phyloP scores from a whole-genome alignment of 2,113 vertebrate genomes.

The Piaya cayana region DNA sequence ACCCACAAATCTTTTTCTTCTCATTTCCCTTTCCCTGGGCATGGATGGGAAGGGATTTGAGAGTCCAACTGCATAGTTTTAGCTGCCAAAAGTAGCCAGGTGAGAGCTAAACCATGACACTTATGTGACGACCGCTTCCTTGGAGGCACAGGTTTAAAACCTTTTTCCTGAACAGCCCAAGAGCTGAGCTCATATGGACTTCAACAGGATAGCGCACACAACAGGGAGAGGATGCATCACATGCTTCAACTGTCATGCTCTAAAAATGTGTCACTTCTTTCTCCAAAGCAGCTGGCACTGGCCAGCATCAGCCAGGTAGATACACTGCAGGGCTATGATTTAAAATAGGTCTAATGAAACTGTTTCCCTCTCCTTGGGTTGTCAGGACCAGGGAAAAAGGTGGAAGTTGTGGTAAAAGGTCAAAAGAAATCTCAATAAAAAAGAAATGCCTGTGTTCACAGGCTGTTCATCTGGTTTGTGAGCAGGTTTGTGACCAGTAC shows the following conservation, averaged over 20 bases:
- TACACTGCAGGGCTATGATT: not conserved
- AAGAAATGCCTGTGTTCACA: not conserved
- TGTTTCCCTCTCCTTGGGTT: not conserved
- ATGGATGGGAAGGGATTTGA: too few species aligned
- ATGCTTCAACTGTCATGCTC: not conserved
- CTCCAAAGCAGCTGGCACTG: not conserved
- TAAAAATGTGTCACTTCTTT: not conserved
- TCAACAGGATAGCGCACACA: fast-evolving
- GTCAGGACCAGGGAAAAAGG: not conserved
- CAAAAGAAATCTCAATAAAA: not conserved
- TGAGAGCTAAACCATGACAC: too few species aligned
- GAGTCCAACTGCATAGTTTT: too few species aligned
- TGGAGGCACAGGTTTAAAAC: not conserved
- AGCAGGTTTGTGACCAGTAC: not conserved
- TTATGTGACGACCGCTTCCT: not conserved
- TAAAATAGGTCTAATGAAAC: not conserved
- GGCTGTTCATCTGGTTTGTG: not conserved
- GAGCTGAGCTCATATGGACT: not conserved
- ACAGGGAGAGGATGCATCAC: not conserved
- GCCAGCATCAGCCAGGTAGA: not conserved
- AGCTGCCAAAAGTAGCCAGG: too few species aligned
- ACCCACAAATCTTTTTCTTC: too few species aligned
- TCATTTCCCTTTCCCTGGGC: too few species aligned
- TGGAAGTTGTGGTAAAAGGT: not conserved
- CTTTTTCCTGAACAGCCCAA: not conserved